Evolutionary conservation across 2,797 vertebrate species (phyloP), one percentile per base, ranked within the genome.

Genomic region (Hippopotamyrus pictus): DNA sequence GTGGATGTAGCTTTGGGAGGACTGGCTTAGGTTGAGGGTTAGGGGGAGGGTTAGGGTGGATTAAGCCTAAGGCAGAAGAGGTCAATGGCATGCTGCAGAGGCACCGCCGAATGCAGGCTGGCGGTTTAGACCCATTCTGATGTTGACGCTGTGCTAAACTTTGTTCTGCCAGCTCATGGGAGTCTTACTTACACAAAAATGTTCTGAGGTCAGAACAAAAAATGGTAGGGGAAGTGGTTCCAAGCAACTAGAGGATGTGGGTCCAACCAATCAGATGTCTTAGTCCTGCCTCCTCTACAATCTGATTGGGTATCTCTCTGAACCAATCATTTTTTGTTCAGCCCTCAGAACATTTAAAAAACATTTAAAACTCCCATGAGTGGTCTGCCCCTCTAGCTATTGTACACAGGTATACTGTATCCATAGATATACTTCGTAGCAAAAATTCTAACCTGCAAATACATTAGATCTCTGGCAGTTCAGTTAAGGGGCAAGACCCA

Each of bases 381-480:
- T 25, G 37, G 8, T 79, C 6, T 41, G 33, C 17, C 14, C 73
- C 41, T 44, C 11, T 79, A 79, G 37, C 37, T 19, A 29, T 79
- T 79, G 4, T 73, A 37, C 65, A 84, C 44, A 25, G 9, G 5
- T 85, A 50, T 51, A 33, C 48, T 50, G 22, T 51, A 86, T 54
- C 50, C 37, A 79, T 46, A 46, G 22, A 48, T 62, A 48, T 91
- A 73, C 83, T 92, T 89, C 90, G 82, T 84, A 88, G 25, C 59
- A 88, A 91, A 91, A 92, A 86, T 90, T 65, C 65, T 14, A 33
- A 76, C 89, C 57, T 93, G 93, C 48, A 92, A 65, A 93, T 90
- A 90, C 89, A 92, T 93, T 94, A 92, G 91, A 92, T 91, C 88
- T 88, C 91, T 91, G 88, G 90, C 91, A 62, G 89, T 91, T 90